Base-by-base conservation (phyloP, 1,140 invertebrate species). In the Hycleus phaleratus region DNA sequence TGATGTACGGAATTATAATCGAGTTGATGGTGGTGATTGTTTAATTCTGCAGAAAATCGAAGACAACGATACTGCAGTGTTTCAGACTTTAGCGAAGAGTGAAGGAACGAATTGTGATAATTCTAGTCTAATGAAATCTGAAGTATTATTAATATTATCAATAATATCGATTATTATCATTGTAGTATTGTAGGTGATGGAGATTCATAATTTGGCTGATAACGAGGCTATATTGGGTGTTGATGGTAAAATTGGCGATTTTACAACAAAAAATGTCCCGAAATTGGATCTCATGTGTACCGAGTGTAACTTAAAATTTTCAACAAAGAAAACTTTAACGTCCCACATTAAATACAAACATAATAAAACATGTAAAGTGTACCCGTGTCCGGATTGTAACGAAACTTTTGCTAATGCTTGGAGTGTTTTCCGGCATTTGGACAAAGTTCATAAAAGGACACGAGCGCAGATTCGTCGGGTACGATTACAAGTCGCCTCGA, bases 291-390 rank as follows among this genome's bases (percentile, higher is more conserved):
- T 68, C 18, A 49, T 49, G 9, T 71, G 70, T 77, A 68, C 74
- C 47, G 38, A 67, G 65, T 63, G 85, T 74, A 80, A 82, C 54
- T 73, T 79, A 38, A 81, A 78, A 62, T 87, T 87, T 75, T 78
- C 83, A 24, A 86, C 85, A 0, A 78, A 80, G 56, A 87, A 88
- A 73, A 86, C 84, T 1, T 72, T 87, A 43, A 79, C 79, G 49
- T 78, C 82, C 68, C 85, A 87, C 64, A 81, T 85, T 59, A 86
- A 85, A 68, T 81, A 80, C 58, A 77, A 85, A 70, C 85, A 87
- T 67, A 77, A 82, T 44, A 76, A 81, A n/a, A 81, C 79, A 46
- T 74, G 82, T 38, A 71, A 82, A 43, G 81, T 83, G 3, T 87
- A 82, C 68, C 79, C 80, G 9, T 88, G 86, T 67, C 84, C 84